Evolutionary conservation across 2,113 vertebrate genomes (phyloP), one percentile per base, ranked within the genome.

Genomic region (Pipra filicauda): DNA sequence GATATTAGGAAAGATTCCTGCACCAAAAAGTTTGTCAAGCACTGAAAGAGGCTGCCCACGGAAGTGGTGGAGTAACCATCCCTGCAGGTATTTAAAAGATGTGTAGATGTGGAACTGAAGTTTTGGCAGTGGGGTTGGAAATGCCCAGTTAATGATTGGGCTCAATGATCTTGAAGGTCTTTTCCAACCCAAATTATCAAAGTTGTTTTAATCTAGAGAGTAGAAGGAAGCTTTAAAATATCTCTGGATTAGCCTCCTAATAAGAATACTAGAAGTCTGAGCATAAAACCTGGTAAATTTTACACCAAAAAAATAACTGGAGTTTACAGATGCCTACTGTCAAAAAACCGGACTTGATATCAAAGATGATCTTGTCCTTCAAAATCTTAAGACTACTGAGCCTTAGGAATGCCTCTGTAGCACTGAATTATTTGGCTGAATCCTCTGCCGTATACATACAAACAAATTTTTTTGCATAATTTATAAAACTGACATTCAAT

Each of bases 401-500:
- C 43, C 15, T 67, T 31, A 90, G 65, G 31, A 86, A 67, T 61
- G 75, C 24, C 14, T 72, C 51, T 90, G 67, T 13, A 31, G 35
- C 8, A 30, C 9, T 62, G 28, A 46, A 0, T 24, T 85, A 35
- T 55, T 94, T 85, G 27, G 74, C 64, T 48, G 33, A 83, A 76
- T 88, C 33, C 35, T 91, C 82, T 77, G 22, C 57, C 90, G 33
- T 84, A 41, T 44, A 70, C 49, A 44, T 44, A 48, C n/a, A 74
- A 58, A 48, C 14, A 27, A 12, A 14, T 21, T 54, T 74, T 44
- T 76, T 61, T 66, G 1, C 5, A 5, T 49, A 65, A 83, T 89
- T 97, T 93, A 84, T 82, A 22, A 87, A 93, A 81, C 70, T 33
- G 70, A 49, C 57, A 82, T 90, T 74, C 83, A 37, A 78, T 88